Evolutionary conservation across 2,113 vertebrate genomes (phyloP).

Genomic region (Brachionichthys hirsutus): DNA sequence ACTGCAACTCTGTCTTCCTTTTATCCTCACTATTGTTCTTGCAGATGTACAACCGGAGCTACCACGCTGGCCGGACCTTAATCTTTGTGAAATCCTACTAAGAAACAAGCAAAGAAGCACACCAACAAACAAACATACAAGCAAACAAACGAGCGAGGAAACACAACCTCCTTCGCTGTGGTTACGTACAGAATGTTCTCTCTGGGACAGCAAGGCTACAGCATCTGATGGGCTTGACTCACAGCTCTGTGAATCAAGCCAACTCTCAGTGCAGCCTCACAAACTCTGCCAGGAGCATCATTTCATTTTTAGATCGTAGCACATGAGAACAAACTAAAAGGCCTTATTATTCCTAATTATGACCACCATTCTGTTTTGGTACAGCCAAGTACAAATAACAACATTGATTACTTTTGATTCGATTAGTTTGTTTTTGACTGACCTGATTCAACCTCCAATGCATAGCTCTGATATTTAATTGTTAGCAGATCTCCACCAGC

Average conservation of each 20-base stretch:
- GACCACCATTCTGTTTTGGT: slow-evolving; percentile 27
- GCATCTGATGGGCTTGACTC: slow-evolving; percentile 31
- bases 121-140: no score
- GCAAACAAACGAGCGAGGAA: no score
- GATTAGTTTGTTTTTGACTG: slow-evolving; percentile 54
- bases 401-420: slow-evolving; percentile 58
- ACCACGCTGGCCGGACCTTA: no score
- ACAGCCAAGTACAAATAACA: slow-evolving; percentile 39
- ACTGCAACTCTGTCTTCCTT: no score
- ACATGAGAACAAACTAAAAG: slow-evolving; percentile 48
- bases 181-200: no score
- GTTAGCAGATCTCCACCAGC: slow-evolving; percentile 34
- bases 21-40: no score
- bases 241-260: slow-evolving; percentile 11
- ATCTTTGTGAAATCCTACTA: no score
- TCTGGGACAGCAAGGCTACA: neutral
- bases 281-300: slow-evolving; percentile 6
- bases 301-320: slow-evolving; percentile 8
- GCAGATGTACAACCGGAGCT: no score
- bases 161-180: no score
- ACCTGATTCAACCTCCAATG: slow-evolving; percentile 54
- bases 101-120: no score
- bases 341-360: slow-evolving; percentile 58
- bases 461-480: slow-evolving; percentile 42
- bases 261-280: slow-evolving; percentile 2